Base-by-base conservation (phyloP, 1,140 invertebrate species). In the Choristoneura fumiferana region DNA sequence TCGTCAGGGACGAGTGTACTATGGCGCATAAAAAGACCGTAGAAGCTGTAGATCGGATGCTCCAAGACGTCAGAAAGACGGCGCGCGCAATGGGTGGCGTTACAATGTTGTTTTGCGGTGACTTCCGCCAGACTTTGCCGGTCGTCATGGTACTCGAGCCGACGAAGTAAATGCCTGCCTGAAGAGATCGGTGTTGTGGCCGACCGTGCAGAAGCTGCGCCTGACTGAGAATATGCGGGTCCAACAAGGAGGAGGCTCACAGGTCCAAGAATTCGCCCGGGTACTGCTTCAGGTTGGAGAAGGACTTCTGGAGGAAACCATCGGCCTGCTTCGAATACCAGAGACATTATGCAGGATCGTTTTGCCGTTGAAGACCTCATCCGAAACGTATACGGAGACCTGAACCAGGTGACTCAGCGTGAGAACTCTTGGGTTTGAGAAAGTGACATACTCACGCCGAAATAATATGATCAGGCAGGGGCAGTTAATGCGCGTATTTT, bases 121-220 rank as follows among this genome's bases (percentile, higher is more conserved):
- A 91, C 78, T 92, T 91, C 70, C 62, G 85, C 14, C 87, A 92
- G 72, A 91, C 76, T n/a, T 67, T 91, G 37, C 89, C 89, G 40
- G 78, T 91, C 8, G 74, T 90, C 45, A 76, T 64, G 77, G 68
- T 68, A 90, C 82, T 8, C 40, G 60, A 58, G 81, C 81, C 54
- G 81, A 89, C 73, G 74, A 84, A 64, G 60, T 90, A 0, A 83
- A 87, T 57, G 79, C 81, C 55, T 90, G 77, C 66, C 69, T 90
- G 29, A 91, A 90, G 76, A 66, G 66, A 67, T 89, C 86, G 17
- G 12, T 8, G 60, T 68, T 90, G 56, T 89, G 84, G 78, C 60
- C 58, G 62, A 60, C 72, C 64, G 73, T 84, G 61, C 58, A 78
- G 58, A 79, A 37, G 71, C n/a, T 87, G 36, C 54, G 63, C 12